A percentile compares a stretch with the other conserved stretches of the same genome.
Conservation (phyloP, 64 coral and sea anemone genomes). For the Pocillopora damicornis region DNA sequence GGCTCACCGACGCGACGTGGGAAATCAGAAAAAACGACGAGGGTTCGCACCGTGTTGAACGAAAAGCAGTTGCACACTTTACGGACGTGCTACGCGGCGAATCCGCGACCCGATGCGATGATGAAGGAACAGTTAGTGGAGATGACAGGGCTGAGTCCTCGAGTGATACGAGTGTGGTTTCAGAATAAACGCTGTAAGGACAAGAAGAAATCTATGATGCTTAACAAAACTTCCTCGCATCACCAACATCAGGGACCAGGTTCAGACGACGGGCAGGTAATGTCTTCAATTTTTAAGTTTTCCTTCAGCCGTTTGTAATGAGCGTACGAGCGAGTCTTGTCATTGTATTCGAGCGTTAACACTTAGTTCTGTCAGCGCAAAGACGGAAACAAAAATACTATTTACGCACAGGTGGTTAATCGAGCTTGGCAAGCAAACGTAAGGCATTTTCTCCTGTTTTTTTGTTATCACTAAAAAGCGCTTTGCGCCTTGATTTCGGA, state of each 20-base stretch:
- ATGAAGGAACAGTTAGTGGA: slow-evolving; percentile 99
- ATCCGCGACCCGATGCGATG: slow-evolving; percentile 97
- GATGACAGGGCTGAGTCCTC: slow-evolving; percentile 95
- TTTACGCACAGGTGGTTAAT: slow-evolving; percentile 35
- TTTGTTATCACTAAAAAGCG: not conserved
- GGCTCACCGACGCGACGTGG: slow-evolving; percentile 64
- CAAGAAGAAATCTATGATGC: slow-evolving; percentile 93
- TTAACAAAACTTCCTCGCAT: slow-evolving; percentile 59
- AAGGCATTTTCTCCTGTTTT: slow-evolving; percentile 6
- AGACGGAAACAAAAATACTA: slow-evolving; percentile 20
- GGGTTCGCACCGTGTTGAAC: slow-evolving; percentile 97
- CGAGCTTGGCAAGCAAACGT: slow-evolving; percentile 12
- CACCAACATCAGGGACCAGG: slow-evolving; percentile 58
- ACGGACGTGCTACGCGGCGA: slow-evolving; percentile 89
- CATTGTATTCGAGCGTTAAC: not conserved
- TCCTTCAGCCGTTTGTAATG: not conserved
- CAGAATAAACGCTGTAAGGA: slow-evolving; percentile 99
- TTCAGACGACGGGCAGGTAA: slow-evolving; percentile 85
- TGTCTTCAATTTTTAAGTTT: not conserved
- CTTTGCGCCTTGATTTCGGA: not conserved
- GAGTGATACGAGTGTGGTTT: slow-evolving; percentile 99
- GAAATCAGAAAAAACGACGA: slow-evolving; percentile 81
- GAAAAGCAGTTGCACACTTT: slow-evolving; percentile 98
- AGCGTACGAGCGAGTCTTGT: not conserved
- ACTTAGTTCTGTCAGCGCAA: slow-evolving; percentile 19